Conservation (phyloP, 2,888 invertebrate species). For the Drosophila falleni region DNA sequence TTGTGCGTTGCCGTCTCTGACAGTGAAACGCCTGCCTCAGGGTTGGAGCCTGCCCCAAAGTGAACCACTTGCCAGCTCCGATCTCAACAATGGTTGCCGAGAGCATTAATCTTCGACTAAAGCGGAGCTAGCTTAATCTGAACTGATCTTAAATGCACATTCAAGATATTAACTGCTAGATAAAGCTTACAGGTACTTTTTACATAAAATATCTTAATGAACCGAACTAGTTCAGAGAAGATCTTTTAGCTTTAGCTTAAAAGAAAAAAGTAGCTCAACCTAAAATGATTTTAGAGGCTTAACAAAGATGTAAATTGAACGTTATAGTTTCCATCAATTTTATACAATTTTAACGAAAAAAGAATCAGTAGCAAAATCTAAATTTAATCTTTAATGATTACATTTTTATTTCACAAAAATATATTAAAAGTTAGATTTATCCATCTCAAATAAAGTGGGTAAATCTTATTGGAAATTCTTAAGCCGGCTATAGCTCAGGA, state of each 20-base stretch:
- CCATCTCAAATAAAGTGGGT: not conserved
- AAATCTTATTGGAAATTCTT: constrained; percentile 3
- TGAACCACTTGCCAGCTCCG: constrained; percentile 22
- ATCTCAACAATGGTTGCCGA: not conserved
- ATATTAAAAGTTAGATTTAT: not conserved
- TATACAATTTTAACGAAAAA: not conserved
- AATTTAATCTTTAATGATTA: not conserved
- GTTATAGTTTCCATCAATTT: too few relatives aligned
- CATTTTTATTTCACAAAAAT: not conserved
- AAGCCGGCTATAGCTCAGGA: constrained; percentile 1
- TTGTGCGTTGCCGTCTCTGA: constrained; percentile 43
- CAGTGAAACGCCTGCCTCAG: constrained; percentile 54
- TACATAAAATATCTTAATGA: not conserved
- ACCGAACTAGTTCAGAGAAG: not conserved
- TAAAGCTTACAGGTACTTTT: not conserved
- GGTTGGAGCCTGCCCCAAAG: constrained; percentile 41
- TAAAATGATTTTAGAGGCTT: too few relatives aligned
- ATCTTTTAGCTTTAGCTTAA: too few relatives aligned
- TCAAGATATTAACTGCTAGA: not conserved
- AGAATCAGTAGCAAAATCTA: not conserved
- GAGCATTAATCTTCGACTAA: constrained; percentile 1
- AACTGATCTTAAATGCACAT: not conserved
- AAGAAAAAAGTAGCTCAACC: not conserved
- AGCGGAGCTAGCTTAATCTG: constrained; percentile 4
- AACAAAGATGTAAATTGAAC: too few relatives aligned